These are phyloP conservation scores for Gymnothorax reevesii DNA, from an alignment of 2,797 vertebrate genomes.

Conservation along the genomic window DNA sequence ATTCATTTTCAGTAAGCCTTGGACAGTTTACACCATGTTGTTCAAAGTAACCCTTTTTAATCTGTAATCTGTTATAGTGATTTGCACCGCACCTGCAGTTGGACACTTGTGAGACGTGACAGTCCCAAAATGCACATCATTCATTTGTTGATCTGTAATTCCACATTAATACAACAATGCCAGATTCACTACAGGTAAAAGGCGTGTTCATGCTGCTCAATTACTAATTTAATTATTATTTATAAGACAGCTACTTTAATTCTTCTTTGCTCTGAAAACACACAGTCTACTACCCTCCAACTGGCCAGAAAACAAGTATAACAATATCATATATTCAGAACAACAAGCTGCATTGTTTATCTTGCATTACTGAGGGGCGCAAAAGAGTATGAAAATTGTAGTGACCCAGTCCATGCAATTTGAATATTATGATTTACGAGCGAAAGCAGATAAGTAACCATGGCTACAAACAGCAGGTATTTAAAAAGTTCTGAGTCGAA, in stretches of 20 bases:
- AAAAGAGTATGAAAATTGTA: neutral
- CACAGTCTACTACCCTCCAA: neutral
- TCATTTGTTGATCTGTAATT: neutral
- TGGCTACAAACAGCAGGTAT: neutral
- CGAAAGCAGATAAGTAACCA: neutral
- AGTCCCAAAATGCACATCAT: constrained; percentile 4
- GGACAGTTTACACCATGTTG: neutral
- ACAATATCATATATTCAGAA: neutral
- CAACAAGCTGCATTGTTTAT: neutral
- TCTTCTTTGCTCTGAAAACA: neutral
- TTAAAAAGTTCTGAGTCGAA: neutral
- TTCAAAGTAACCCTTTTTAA: neutral
- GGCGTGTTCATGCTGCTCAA: neutral
- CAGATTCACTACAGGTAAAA: neutral
- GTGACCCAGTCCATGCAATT: neutral
- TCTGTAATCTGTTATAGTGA: neutral
- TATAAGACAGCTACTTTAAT: neutral
- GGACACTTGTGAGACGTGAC: neutral
- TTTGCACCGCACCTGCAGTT: neutral
- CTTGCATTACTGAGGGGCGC: neutral
- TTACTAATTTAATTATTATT: neutral
- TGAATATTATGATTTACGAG: neutral
- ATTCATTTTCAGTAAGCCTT: constrained; percentile 1
- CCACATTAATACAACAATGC: neutral
- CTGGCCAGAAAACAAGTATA: neutral